These are phyloP conservation scores for Pachypsylla venusta DNA, from an alignment of 1,140 invertebrate species.

Conservation along the genomic window DNA sequence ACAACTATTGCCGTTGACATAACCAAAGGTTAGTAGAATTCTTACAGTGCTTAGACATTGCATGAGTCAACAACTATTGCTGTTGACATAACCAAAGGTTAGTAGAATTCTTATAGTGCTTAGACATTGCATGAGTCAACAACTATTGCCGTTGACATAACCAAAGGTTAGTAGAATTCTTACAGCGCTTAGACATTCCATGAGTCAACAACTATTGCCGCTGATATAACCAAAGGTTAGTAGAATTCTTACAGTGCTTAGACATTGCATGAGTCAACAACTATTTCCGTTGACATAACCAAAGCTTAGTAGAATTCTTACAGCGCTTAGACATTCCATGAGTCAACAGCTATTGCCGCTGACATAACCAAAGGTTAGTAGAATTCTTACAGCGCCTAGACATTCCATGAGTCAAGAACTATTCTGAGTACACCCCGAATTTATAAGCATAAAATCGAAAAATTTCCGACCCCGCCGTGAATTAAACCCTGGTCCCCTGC, in stretches of 20 bases:
- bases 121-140: constrained; percentile 3
- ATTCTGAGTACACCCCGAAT: too few relatives aligned
- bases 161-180: not conserved
- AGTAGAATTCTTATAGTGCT: too few relatives aligned
- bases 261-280: not conserved
- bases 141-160: not conserved
- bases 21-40: not conserved
- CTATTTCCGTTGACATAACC: too few relatives aligned
- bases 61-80: not conserved
- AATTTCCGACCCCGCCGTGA: too few relatives aligned
- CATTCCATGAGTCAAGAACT: not conserved
- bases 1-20: not conserved
- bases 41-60: too few relatives aligned
- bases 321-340: not conserved
- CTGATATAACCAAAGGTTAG: not conserved
- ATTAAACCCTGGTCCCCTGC: too few relatives aligned
- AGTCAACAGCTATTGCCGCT: not conserved
- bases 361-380: too few relatives aligned
- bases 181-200: constrained; percentile 8
- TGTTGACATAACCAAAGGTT: not conserved
- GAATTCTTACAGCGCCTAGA: too few relatives aligned
- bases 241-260: too few relatives aligned
- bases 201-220: not conserved
- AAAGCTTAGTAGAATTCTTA: too few relatives aligned
- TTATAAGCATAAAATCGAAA: too few relatives aligned